These are phyloP conservation scores for Agrochola macilenta DNA, from an alignment of 2,888 invertebrate species.

Conservation along the genomic window DNA sequence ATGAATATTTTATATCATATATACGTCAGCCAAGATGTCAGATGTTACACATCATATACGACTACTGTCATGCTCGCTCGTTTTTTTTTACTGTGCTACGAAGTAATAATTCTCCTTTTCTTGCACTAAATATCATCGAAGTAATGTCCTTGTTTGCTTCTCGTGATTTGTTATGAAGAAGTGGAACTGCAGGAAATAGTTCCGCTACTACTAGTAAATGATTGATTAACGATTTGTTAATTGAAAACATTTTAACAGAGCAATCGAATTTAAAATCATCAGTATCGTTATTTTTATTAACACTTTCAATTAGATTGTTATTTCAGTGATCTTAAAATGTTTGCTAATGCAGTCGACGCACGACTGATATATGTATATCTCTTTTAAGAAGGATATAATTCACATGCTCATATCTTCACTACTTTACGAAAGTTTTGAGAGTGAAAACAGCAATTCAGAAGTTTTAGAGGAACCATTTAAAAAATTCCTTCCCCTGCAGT, in stretches of 20 bases:
- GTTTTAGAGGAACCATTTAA: background rate
- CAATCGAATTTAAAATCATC: conserved; percentile 6
- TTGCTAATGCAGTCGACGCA: background rate
- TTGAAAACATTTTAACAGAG: conserved; percentile 2
- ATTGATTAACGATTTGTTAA: conserved; percentile 11
- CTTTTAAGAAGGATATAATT: background rate
- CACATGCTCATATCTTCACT: background rate
- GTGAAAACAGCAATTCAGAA: background rate
- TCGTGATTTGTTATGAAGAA: conserved; percentile 14
- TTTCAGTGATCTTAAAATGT: background rate
- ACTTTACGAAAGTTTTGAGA: background rate
- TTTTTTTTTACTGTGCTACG: conserved; percentile 25
- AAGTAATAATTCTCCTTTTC: conserved; percentile 17
- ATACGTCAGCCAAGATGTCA: no score
- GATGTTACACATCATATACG: no score
- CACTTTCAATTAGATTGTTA: conserved; percentile 8
- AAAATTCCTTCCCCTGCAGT: background rate
- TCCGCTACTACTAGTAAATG: background rate
- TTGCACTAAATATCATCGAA: conserved; percentile 18
- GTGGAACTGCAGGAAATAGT: conserved; percentile 16
- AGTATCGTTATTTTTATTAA: conserved; percentile 9
- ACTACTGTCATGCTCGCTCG: no score
- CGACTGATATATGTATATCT: background rate
- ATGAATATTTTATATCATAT: no score
- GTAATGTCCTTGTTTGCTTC: conserved; percentile 17